Percentiles rank a stretch among this genome's conserved stretches.
Conservation (phyloP, 2,797 vertebrate species). For the Squalus acanthias region DNA sequence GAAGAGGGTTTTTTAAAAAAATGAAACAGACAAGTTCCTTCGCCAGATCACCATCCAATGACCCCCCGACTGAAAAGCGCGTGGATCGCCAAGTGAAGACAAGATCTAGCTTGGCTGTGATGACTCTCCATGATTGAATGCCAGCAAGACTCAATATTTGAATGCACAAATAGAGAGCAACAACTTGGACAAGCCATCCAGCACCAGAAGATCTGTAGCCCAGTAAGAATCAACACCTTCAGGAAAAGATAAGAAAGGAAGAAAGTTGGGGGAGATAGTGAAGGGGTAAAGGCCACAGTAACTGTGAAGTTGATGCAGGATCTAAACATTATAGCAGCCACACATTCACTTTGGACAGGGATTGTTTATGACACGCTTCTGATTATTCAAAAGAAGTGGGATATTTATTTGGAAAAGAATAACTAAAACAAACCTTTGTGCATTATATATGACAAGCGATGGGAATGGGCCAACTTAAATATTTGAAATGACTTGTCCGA, state of each 20-base stretch:
- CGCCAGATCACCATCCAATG: not conserved
- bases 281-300: not conserved
- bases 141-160: not conserved
- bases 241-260: not conserved
- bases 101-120: not conserved
- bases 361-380: not conserved
- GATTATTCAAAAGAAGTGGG: not conserved
- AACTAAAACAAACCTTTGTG: not conserved
- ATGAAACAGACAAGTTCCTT: not conserved
- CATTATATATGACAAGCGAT: not conserved
- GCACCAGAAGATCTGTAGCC: not conserved
- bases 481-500: not conserved
- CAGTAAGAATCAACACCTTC: not conserved
- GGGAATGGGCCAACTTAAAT: not conserved
- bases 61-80: not conserved
- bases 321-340: not conserved
- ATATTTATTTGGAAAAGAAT: not conserved
- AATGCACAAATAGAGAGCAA: not conserved
- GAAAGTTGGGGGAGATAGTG: not conserved
- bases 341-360: not conserved
- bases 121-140: not conserved
- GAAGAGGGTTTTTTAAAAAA: not conserved
- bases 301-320: not conserved
- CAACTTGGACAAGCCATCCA: not conserved
- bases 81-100: not conserved